phyloP scores from a whole-genome alignment of 2,113 vertebrate genomes.

The Ptyas mucosa region DNA sequence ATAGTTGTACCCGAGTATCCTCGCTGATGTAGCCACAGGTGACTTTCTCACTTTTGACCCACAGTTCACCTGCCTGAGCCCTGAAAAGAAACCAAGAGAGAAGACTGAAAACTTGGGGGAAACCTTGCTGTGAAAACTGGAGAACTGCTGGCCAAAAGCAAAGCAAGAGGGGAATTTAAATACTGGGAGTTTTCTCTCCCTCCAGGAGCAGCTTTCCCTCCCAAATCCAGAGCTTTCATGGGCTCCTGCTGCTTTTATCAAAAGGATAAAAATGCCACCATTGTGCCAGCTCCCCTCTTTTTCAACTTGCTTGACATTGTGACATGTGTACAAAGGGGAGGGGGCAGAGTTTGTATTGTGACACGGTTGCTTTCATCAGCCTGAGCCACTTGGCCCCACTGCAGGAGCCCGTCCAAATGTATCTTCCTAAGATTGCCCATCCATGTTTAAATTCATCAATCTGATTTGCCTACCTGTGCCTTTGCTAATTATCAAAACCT shows the following conservation, averaged over 20 bases:
- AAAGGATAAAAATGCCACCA: no score
- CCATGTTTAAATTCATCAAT: background rate
- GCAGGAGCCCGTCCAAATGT: background rate
- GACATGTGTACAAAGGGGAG: background rate
- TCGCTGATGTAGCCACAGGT: conserved; percentile 98
- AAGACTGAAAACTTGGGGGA: background rate
- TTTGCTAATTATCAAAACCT: background rate
- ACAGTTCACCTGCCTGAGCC: conserved; percentile 94
- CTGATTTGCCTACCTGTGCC: background rate
- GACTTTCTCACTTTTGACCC: conserved; percentile 98
- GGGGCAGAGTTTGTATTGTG: background rate
- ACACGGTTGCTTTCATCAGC: background rate
- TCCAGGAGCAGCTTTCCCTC: background rate
- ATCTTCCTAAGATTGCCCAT: background rate
- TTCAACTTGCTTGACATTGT: background rate
- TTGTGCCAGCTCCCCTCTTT: background rate
- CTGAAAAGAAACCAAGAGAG: conserved; percentile 60
- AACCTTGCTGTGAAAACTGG: background rate
- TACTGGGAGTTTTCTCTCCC: background rate
- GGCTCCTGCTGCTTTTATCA: background rate
- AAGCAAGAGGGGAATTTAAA: background rate
- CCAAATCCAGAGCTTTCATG: background rate
- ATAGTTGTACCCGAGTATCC: conserved; percentile 85
- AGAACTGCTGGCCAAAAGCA: background rate
- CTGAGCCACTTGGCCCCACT: background rate